Conservation (phyloP, 2,888 invertebrate genomes). For the Platycheirus rosarum region DNA sequence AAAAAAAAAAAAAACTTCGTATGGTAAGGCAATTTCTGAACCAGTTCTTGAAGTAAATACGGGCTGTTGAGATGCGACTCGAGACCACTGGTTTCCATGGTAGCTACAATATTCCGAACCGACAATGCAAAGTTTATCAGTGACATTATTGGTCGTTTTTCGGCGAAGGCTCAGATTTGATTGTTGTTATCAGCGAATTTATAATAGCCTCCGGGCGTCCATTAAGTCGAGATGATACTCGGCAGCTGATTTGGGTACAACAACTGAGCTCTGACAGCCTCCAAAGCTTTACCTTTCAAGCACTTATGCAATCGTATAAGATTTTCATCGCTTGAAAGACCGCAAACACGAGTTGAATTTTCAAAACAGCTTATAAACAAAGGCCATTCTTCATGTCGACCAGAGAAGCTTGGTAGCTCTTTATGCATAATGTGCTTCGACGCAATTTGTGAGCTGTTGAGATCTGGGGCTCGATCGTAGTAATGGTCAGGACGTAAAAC, state of each 20-base stretch:
- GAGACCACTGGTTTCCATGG: slow-evolving; percentile 47
- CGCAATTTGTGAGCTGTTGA: slow-evolving; percentile 30
- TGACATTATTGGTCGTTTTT: slow-evolving; percentile 7
- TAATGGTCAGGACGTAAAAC: neutral
- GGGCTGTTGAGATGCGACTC: slow-evolving; percentile 46
- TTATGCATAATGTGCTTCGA: slow-evolving; percentile 59
- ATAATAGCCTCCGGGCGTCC: slow-evolving; percentile 53
- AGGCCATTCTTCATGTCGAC: slow-evolving; percentile 57
- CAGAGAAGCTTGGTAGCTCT: slow-evolving; percentile 62
- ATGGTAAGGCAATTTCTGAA: slow-evolving; percentile 36
- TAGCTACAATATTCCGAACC: slow-evolving; percentile 48
- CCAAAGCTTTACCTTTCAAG: slow-evolving; percentile 37
- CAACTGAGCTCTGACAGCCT: slow-evolving; percentile 45
- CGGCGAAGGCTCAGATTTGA: slow-evolving; percentile 23
- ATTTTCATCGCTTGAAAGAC: slow-evolving; percentile 37
- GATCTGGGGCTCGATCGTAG: neutral
- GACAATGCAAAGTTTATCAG: slow-evolving; percentile 40
- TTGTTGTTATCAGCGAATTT: slow-evolving; percentile 27
- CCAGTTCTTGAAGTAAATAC: slow-evolving; percentile 57
- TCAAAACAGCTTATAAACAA: slow-evolving; percentile 60
- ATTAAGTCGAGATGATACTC: slow-evolving; percentile 45
- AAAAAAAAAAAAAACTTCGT: too few species aligned
- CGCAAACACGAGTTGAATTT: slow-evolving; percentile 55
- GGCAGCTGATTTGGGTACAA: slow-evolving; percentile 42
- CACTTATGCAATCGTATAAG: slow-evolving; percentile 19